Conservation (phyloP, 1,140 invertebrate species). For the Fopius arisanus region DNA sequence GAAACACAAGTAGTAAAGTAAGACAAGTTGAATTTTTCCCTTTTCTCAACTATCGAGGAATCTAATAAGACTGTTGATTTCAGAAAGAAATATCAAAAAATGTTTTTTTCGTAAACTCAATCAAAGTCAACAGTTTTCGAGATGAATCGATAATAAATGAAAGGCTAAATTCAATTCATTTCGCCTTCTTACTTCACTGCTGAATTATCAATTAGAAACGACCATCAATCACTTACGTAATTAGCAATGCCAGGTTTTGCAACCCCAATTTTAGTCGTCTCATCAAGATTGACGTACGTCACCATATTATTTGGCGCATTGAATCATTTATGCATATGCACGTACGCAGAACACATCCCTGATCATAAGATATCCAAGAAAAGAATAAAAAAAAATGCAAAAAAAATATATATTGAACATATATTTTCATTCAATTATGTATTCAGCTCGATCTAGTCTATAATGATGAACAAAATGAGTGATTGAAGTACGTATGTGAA, state of each 20-base stretch:
- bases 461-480: slow-evolving; percentile 43
- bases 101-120: too few relatives aligned
- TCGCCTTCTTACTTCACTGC: too few relatives aligned
- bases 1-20: too few relatives aligned
- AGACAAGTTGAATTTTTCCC: too few relatives aligned
- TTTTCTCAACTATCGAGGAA: too few relatives aligned
- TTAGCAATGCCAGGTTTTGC: slow-evolving; percentile 33
- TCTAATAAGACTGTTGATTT: too few relatives aligned
- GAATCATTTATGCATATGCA: not conserved
- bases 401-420: slow-evolving; percentile 14
- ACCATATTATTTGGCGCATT: not conserved
- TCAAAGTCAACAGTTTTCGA: too few relatives aligned
- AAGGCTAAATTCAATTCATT: too few relatives aligned
- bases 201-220: not conserved
- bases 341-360: slow-evolving; percentile 1
- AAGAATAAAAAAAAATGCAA: slow-evolving; percentile 17
- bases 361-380: not conserved
- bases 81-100: too few relatives aligned
- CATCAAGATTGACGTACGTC: not conserved
- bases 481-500: slow-evolving; percentile 25
- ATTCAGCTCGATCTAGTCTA: slow-evolving; percentile 60
- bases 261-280: not conserved
- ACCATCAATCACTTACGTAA: not conserved
- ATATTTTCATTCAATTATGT: slow-evolving; percentile 48
- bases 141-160: too few relatives aligned